phyloP scores from a whole-genome alignment of 2,797 vertebrate genomes.

The Liasis olivaceus region DNA sequence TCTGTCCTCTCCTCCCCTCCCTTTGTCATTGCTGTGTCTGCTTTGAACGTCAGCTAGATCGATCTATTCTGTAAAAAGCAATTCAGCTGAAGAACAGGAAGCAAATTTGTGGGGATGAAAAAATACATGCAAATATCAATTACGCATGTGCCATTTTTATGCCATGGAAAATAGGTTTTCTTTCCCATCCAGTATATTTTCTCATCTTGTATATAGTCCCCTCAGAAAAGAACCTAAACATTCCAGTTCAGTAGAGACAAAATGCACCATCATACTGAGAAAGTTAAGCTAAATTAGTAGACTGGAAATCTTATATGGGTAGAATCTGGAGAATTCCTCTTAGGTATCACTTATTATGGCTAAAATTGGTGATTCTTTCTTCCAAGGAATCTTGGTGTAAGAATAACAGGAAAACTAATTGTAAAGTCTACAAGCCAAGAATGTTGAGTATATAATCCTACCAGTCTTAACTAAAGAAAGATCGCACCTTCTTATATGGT shows the following conservation, averaged over 20 bases:
- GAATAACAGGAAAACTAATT: slow-evolving; percentile 60
- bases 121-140: slow-evolving; percentile 43
- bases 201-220: slow-evolving; percentile 56
- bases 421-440: slow-evolving; percentile 46
- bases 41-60: slow-evolving; percentile 17
- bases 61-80: slow-evolving; percentile 41
- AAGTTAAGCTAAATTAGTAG: slow-evolving; percentile 53
- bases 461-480: no score
- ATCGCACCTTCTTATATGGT: background rate
- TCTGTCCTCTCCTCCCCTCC: background rate
- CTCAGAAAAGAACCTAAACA: slow-evolving; percentile 63
- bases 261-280: slow-evolving; percentile 60
- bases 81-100: slow-evolving; percentile 6
- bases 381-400: slow-evolving; percentile 22
- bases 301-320: slow-evolving; percentile 51
- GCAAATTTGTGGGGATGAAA: slow-evolving; percentile 26
- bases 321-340: background rate
- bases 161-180: background rate
- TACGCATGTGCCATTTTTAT: slow-evolving; percentile 29
- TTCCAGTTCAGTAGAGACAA: slow-evolving; percentile 66
- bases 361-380: background rate
- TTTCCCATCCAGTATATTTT: background rate
- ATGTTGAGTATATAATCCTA: background rate
- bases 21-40: background rate
- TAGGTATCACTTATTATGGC: background rate